Conservation (phyloP, 2,797 vertebrate species). For the Acipenser ruthenus region DNA sequence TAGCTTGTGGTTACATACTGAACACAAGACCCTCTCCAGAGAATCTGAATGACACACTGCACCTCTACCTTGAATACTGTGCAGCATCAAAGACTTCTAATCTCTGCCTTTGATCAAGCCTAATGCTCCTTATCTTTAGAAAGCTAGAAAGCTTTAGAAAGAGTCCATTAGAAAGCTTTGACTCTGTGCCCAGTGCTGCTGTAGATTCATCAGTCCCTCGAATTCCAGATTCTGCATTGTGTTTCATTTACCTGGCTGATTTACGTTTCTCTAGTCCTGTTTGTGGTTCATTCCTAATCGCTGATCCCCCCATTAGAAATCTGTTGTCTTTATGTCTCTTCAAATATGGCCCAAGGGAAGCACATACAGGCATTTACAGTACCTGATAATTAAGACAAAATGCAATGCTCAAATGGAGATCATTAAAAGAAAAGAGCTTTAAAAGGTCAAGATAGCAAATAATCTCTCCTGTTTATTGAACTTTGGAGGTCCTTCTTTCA, state of each 20-base stretch:
- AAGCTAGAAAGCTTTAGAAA: too few species aligned
- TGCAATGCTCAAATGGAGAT: too few species aligned
- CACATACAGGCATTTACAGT: too few species aligned
- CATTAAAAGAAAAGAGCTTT: too few species aligned
- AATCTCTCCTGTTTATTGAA: background rate
- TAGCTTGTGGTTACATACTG: constrained; percentile 4
- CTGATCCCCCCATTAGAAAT: background rate
- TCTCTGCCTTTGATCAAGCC: constrained; percentile 33
- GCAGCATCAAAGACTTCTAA: constrained; percentile 21
- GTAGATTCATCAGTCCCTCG: constrained; percentile 5
- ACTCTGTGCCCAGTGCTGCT: constrained; percentile 2
- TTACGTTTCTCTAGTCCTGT: background rate
- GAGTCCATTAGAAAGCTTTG: constrained; percentile 19
- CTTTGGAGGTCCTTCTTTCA: background rate
- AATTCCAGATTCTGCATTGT: constrained; percentile 11
- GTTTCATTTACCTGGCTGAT: constrained; percentile 12
- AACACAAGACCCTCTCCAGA: constrained; percentile 4
- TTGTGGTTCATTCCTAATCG: background rate
- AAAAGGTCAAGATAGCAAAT: background rate
- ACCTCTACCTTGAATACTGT: background rate
- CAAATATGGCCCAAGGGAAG: too few species aligned
- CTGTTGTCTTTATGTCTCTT: too few species aligned
- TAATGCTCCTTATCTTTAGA: constrained; percentile 34
- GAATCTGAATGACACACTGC: background rate
- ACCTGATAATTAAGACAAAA: too few species aligned